Conservation (phyloP, 2,888 invertebrate genomes). For the Pemphredon lugubris region DNA sequence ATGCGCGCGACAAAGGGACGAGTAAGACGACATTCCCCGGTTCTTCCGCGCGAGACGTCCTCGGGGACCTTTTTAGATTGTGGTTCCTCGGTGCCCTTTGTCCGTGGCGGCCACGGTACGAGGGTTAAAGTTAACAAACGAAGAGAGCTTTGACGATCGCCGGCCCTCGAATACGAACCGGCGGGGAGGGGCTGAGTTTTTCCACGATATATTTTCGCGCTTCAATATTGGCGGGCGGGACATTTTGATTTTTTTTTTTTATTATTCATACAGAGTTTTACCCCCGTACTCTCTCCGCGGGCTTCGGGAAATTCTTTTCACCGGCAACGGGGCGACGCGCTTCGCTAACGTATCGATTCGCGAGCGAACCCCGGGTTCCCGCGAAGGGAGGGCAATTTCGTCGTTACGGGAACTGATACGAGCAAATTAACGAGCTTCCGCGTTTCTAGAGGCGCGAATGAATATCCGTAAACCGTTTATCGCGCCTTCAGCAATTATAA, state of each 20-base stretch:
- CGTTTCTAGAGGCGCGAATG: neutral
- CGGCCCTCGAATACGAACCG: conserved; percentile 31
- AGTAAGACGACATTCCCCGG: conserved; percentile 38
- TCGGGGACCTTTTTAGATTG: conserved; percentile 38
- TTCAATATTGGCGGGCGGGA: conserved; percentile 7
- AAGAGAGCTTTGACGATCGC: conserved; percentile 46
- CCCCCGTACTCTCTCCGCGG: neutral
- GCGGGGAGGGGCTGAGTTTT: conserved; percentile 11
- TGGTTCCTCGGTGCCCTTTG: conserved; percentile 30
- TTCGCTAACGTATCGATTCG: too few species aligned
- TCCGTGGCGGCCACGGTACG: conserved; percentile 21
- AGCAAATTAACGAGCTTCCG: too few species aligned
- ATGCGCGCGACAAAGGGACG: conserved; percentile 51
- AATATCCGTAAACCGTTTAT: neutral
- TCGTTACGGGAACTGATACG: too few species aligned
- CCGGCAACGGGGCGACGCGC: neutral
- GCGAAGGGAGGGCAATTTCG: too few species aligned
- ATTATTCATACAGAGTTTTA: neutral
- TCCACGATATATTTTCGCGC: conserved; percentile 11
- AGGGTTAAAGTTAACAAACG: conserved; percentile 33
- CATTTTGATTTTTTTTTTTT: conserved; percentile 24
- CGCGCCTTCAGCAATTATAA: neutral
- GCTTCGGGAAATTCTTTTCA: neutral
- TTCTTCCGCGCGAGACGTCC: conserved; percentile 37
- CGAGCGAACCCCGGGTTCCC: too few species aligned